Base-by-base conservation (phyloP, 2,888 invertebrate genomes). In the Cerastis rubricosa region DNA sequence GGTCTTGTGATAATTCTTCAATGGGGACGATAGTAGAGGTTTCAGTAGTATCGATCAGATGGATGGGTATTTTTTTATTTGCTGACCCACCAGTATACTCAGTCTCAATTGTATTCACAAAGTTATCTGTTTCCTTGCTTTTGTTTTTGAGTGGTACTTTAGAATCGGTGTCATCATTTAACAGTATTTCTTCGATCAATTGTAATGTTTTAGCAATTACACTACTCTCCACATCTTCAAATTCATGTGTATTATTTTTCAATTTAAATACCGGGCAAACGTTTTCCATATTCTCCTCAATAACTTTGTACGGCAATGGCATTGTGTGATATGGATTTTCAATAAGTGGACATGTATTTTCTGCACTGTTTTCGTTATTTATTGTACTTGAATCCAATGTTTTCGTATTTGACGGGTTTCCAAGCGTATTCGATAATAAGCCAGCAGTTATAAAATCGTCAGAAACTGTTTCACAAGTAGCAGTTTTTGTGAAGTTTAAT, bases 391-490 rank as follows among this genome's bases (percentile, higher is more conserved):
- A n/a, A 49, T 47, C 35, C 8, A 85, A 63, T n/a, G 45, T 17
- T 0, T 67, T 54, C 40, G 19, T 25, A 12, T 63, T 64, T 54
- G 57, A 59, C 43, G 29, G 35, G 12, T 49, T 63, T n/a, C 45
- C 59, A 4, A 45, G n/a, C 47, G 54, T 54, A n/a, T 51, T 72
- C 1, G 63, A 69, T 64, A 81, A 0, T 19, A 84, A 61, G 35
- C 86, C 57, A 35, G 66, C 74, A 29, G 59, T 67, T 29, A 84
- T 85, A 4, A 84, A 74, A 35, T 84, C 86, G 9, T 84, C 84
- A 0, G 72, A 67, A 64, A 66, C 63, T 40, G 17, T 67, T 74
- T 84, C 84, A 25, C 83, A 78, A 6, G 74, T 85, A 35, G 69
- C 70, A 72, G 86, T 84, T 78, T 84, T 84, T 47, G 74, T 74